phyloP scores from a whole-genome alignment of 92 coral and sea anemone genomes.

The Heliopora coerulea region DNA sequence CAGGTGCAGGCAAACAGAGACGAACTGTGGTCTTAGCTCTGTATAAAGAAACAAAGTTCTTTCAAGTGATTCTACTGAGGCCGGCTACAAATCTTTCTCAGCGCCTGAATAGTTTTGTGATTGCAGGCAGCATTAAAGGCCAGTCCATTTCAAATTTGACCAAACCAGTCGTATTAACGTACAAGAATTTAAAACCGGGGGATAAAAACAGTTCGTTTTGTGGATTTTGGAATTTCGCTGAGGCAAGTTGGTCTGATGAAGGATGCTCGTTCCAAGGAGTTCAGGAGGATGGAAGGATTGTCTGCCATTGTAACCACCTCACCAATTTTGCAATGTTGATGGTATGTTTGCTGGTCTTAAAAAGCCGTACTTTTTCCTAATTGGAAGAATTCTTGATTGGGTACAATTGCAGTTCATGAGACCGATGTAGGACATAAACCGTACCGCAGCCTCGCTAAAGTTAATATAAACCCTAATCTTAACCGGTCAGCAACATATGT shows the following conservation, averaged over 20 bases:
- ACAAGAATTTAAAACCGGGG: slow-evolving; percentile 17
- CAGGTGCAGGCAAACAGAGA: no score
- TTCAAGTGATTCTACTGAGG: no score
- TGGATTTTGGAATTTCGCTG: slow-evolving; percentile 50
- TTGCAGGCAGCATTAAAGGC: slow-evolving; percentile 42
- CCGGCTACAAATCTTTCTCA: no score
- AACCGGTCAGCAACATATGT: no score
- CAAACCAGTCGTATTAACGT: slow-evolving; percentile 37
- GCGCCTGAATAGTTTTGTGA: slow-evolving; percentile 43
- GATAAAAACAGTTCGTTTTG: slow-evolving; percentile 32
- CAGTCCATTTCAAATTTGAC: slow-evolving; percentile 3
- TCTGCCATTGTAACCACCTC: slow-evolving; percentile 52
- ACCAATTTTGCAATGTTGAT: slow-evolving; percentile 50
- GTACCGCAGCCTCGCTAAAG: no score
- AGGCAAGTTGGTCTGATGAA: slow-evolving; percentile 40
- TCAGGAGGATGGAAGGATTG: slow-evolving; percentile 25
- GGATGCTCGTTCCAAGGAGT: slow-evolving; percentile 33
- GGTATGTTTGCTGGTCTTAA: background rate
- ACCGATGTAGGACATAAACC: no score
- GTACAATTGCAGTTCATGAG: no score
- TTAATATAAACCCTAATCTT: no score
- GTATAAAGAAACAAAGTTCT: no score
- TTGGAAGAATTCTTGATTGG: no score
- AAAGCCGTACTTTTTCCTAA: no score
- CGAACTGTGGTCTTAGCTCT: no score